phyloP scores from a whole-genome alignment of 2,113 vertebrate species.

The Platysteira castanea region DNA sequence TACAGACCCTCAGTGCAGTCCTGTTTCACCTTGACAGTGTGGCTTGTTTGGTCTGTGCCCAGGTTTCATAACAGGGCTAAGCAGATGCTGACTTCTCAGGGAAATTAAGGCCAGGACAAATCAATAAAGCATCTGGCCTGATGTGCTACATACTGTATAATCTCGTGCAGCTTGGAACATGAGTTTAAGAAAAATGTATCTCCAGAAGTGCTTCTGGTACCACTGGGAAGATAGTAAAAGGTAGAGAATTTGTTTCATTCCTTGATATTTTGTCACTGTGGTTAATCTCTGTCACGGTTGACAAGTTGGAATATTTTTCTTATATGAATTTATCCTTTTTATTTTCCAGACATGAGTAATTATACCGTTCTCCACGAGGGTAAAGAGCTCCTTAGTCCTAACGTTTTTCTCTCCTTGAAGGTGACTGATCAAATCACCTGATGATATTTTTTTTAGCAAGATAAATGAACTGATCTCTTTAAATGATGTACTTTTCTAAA shows the following conservation, averaged over 20 bases:
- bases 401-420: neutral
- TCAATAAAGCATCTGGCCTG: neutral
- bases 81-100: slow-evolving; percentile 2
- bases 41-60: neutral
- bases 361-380: neutral
- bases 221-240: neutral
- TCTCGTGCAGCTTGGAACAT: neutral
- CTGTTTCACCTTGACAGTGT: neutral
- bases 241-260: neutral
- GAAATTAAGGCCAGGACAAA: neutral
- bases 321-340: neutral
- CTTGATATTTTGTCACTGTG: neutral
- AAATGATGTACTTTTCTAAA: neutral
- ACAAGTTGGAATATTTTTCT: neutral
- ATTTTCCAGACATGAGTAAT: neutral
- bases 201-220: neutral
- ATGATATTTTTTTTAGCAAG: slow-evolving; percentile 22
- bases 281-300: neutral
- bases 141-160: neutral
- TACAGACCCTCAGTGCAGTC: neutral
- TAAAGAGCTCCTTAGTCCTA: neutral
- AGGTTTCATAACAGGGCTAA: neutral
- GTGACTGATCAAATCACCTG: slow-evolving; percentile 10
- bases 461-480: neutral
- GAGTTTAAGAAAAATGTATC: neutral